Percentiles rank a stretch among this genome's conserved stretches.
phyloP scores from a whole-genome alignment of 2,797 vertebrate genomes.

The Falco columbarius region DNA sequence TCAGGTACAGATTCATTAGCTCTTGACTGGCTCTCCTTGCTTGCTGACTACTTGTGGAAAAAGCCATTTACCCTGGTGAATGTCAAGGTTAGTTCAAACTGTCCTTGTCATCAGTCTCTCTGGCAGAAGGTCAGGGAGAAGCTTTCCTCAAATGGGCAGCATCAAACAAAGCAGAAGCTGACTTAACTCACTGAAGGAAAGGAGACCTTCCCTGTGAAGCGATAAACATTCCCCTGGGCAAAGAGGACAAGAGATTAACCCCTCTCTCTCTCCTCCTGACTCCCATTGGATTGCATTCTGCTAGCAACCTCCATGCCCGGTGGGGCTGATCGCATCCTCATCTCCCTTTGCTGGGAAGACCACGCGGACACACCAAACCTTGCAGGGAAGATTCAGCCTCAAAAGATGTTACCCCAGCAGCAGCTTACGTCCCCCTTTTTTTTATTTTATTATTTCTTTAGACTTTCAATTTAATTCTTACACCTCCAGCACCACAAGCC shows the following conservation, averaged over 20 bases:
- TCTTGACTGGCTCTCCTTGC: conserved; percentile 84
- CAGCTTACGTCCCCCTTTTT: neutral
- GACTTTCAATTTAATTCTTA: neutral
- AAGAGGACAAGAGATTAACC: conserved; percentile 79
- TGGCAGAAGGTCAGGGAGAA: conserved; percentile 92
- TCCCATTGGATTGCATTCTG: neutral
- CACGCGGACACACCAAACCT: neutral
- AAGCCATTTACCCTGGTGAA: conserved; percentile 94
- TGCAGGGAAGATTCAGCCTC: neutral
- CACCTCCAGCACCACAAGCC: neutral
- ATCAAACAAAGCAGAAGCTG: conserved; percentile 82
- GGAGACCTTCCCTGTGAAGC: conserved; percentile 76
- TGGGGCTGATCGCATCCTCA: neutral
- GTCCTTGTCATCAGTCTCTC: conserved; percentile 92
- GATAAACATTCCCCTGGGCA: conserved; percentile 81
- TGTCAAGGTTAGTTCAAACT: conserved; percentile 91
- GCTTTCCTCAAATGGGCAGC: conserved; percentile 88
- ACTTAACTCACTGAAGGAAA: conserved; percentile 84
- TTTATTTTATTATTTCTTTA: neutral
- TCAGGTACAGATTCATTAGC: conserved; percentile 86
- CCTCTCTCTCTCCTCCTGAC: conserved; percentile 58
- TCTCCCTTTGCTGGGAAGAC: neutral
- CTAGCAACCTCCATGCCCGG: neutral
- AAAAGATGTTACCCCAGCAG: neutral
- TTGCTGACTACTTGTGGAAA: conserved; percentile 88